These are phyloP conservation scores for Drosophila sproati DNA, from an alignment of 1,140 invertebrate genomes.

Conservation along the genomic window DNA sequence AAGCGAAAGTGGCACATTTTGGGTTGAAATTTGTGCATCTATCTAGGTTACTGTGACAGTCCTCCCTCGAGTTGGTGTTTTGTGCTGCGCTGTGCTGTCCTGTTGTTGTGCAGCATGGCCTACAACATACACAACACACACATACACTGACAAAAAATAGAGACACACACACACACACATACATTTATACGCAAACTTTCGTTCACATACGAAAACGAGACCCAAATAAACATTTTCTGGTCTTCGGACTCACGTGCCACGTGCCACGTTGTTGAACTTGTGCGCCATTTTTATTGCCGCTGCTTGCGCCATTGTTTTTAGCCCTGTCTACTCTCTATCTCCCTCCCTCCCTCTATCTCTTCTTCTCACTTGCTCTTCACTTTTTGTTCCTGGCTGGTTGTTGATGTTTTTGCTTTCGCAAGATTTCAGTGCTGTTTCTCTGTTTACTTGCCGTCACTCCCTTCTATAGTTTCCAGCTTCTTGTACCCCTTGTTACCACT, in stretches of 20 bases:
- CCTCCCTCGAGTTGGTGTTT: slow-evolving; percentile 46
- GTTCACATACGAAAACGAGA: slow-evolving; percentile 50
- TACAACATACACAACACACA: slow-evolving; percentile 59
- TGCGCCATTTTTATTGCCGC: slow-evolving; percentile 80
- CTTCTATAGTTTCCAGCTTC: slow-evolving; percentile 14
- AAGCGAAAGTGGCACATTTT: slow-evolving; percentile 82
- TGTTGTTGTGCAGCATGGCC: slow-evolving; percentile 68
- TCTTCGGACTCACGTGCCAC: slow-evolving; percentile 74
- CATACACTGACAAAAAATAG: neutral
- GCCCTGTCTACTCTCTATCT: slow-evolving; percentile 9
- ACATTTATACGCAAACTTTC: slow-evolving; percentile 33
- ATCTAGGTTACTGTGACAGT: slow-evolving; percentile 82
- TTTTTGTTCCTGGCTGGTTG: slow-evolving; percentile 54
- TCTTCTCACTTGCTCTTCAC: slow-evolving; percentile 20
- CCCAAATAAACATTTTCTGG: slow-evolving; percentile 76
- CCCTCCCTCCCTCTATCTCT: slow-evolving; percentile 4
- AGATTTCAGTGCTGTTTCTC: slow-evolving; percentile 68
- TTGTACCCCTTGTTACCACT: neutral
- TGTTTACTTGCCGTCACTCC: slow-evolving; percentile 52
- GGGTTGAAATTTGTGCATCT: slow-evolving; percentile 77
- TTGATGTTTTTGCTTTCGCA: slow-evolving; percentile 77
- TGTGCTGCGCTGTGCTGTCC: slow-evolving; percentile 46
- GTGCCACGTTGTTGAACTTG: slow-evolving; percentile 73
- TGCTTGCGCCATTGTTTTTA: slow-evolving; percentile 70
- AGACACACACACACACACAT: slow-evolving; percentile 28